These are phyloP conservation scores for Pluvialis apricaria DNA, from an alignment of 2,113 vertebrate species.

Conservation along the genomic window DNA sequence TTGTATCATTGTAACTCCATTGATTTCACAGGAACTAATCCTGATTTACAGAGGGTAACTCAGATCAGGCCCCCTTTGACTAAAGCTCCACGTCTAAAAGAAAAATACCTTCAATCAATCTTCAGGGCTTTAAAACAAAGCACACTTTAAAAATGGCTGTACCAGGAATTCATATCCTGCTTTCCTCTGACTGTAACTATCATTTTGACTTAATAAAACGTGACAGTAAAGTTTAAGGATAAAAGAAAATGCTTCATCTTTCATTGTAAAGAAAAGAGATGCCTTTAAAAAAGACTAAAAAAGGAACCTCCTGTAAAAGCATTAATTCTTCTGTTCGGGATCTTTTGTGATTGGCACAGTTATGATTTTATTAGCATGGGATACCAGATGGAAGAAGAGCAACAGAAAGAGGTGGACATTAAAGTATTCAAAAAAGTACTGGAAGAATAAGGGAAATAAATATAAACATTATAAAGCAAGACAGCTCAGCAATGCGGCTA, in stretches of 20 bases:
- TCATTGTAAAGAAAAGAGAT: conserved; percentile 48
- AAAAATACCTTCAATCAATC: conserved; percentile 66
- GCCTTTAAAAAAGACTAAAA: conserved; percentile 16
- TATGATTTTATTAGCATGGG: conserved; percentile 28
- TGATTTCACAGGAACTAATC: conserved; percentile 54
- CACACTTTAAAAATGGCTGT: conserved; percentile 56
- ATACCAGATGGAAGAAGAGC: not conserved
- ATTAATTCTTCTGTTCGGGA: not conserved
- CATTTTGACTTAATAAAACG: conserved; percentile 56
- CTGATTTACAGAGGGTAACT: conserved; percentile 64
- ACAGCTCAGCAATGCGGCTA: conserved; percentile 8
- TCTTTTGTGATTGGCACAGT: conserved; percentile 31
- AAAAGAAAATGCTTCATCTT: conserved; percentile 58
- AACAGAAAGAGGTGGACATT: not conserved
- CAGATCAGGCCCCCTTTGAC: conserved; percentile 55
- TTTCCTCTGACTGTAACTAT: conserved; percentile 52
- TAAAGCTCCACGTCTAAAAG: conserved; percentile 48
- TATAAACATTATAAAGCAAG: conserved; percentile 50
- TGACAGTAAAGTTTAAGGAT: conserved; percentile 62
- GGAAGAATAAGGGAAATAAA: conserved; percentile 37
- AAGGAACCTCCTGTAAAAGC: conserved; percentile 34
- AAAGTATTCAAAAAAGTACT: conserved; percentile 7
- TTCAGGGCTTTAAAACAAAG: conserved; percentile 61
- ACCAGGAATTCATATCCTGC: conserved; percentile 57
- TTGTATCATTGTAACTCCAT: conserved; percentile 34